phyloP scores from a whole-genome alignment of 2,797 vertebrate genomes.

The Mergus octosetaceus region DNA sequence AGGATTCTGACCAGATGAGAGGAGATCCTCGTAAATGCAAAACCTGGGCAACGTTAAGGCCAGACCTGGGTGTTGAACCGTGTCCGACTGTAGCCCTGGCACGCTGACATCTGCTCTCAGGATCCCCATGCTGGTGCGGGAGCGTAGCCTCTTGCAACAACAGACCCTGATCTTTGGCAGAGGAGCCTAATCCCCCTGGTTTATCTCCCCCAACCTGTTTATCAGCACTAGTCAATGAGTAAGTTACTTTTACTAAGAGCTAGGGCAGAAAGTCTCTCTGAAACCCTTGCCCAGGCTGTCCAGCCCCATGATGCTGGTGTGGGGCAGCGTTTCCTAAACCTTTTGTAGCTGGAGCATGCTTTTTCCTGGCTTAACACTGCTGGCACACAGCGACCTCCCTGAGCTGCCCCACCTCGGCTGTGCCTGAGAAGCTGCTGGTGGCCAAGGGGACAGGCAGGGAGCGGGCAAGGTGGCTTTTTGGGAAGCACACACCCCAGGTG shows the following conservation, averaged over 20 bases:
- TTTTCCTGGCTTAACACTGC: neutral
- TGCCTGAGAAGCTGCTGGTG: neutral
- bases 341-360: neutral
- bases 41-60: neutral
- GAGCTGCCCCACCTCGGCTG: neutral
- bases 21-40: neutral
- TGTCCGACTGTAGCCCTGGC: neutral
- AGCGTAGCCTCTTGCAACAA: neutral
- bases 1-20: neutral
- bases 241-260: neutral
- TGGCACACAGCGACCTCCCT: neutral
- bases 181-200: neutral
- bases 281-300: neutral
- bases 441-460: rapidly evolving
- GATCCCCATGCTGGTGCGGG: neutral
- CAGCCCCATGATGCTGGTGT: rapidly evolving
- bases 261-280: neutral
- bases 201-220: neutral
- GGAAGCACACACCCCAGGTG: neutral
- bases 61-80: neutral
- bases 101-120: neutral
- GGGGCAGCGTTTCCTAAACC: neutral
- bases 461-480: rapidly evolving
- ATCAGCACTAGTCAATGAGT: neutral
- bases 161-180: slow-evolving; percentile 24